Conservation (phyloP, 2,113 vertebrate genomes). For the Isichthys henryi region DNA sequence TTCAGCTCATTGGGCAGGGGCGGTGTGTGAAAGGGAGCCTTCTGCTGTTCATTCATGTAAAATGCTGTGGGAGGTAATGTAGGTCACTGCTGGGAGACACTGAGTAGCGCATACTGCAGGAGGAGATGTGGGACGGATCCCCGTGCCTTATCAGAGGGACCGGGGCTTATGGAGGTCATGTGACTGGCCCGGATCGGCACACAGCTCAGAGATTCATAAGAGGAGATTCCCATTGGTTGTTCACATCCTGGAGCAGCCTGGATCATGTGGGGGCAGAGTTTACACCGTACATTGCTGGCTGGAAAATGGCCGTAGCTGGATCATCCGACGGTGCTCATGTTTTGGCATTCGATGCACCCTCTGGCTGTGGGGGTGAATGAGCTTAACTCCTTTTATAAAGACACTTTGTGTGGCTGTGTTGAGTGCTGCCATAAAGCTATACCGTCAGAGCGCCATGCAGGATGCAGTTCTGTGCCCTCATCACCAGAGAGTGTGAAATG, state of each 20-base stretch:
- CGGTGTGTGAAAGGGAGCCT: background rate
- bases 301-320: background rate
- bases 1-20: background rate
- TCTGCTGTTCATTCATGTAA: background rate
- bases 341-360: background rate
- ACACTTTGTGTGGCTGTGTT: background rate
- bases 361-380: background rate
- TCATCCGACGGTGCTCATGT: background rate
- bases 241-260: background rate
- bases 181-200: background rate
- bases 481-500: constrained; percentile 10
- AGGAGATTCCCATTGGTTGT: background rate
- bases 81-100: background rate
- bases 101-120: background rate
- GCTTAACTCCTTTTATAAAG: background rate
- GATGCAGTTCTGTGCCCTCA: background rate
- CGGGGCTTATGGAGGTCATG: background rate
- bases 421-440: background rate
- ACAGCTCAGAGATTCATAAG: background rate
- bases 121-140: background rate
- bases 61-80: background rate
- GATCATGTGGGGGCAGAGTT: background rate
- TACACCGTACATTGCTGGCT: background rate
- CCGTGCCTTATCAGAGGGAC: background rate
- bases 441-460: background rate